Base-by-base conservation (phyloP, 1,140 invertebrate genomes). In the Zeugodacus cucurbitae region DNA sequence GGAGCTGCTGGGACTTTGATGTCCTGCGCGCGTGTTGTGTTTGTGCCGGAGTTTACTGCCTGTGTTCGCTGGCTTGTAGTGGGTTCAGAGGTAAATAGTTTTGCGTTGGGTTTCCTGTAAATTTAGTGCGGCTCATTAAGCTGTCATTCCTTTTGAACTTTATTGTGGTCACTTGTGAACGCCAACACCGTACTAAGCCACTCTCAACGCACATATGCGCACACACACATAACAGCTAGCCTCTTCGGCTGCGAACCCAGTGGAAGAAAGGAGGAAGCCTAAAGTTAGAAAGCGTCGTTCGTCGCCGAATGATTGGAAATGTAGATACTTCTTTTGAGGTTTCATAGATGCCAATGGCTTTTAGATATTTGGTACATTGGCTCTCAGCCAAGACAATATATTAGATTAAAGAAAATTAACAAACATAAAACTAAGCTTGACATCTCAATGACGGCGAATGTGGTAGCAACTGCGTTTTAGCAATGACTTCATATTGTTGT, bases 111-210 rank as follows among this genome's bases (percentile, higher is more conserved):
- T 48, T 54, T 82, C 8, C 74, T 82, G n/a, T 82, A 82, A 82
- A 82, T 82, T 82, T 82, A 82, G 74, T 82, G 74, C 44, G 41
- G 41, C 74, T 82, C 74, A 82, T 82, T 82, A 82, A 44, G 41
- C 41, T 82, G 74, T 82, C 74, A 82, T 82, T 82, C 41, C 74
- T 29, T 48, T 82, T 82, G 74, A 82, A 82, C 74, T 82, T 82
- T 82, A 44, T 48, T 82, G 41, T 82, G 74, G 74, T 48, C 74
- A 48, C 41, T 82, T 82, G 41, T 48, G 74, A 10, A 41, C 17
- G 22, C 6, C 22, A 7, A 6, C 26, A 67, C 62, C 32, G 62
- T 67, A 67, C 62, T 34, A 5, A 32, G 10, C 3, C n/a, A n/a
- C 62, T 32, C 59, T 29, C 62, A 34, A 34, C 26, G 26, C 26